Conservation (phyloP, 2,797 vertebrate species). For the Sebastes hubbsi region DNA sequence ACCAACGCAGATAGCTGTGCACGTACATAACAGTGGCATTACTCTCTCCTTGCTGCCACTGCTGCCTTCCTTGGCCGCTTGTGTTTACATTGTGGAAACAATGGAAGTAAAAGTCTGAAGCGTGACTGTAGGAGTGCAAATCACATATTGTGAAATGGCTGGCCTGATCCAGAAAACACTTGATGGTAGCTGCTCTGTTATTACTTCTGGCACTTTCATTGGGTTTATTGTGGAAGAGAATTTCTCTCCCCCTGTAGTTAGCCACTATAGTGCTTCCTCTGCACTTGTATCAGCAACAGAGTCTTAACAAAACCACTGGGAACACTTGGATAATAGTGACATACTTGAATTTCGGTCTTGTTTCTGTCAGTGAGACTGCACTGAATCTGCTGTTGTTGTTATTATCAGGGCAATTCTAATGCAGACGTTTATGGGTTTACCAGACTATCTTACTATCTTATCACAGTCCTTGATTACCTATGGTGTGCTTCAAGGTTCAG, state of each 20-base stretch:
- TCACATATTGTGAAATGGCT: neutral
- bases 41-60: neutral
- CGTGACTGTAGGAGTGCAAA: neutral
- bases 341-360: neutral
- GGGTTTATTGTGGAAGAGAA: neutral
- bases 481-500: neutral
- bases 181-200: neutral
- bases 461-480: neutral
- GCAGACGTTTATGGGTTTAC: neutral
- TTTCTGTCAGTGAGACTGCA: neutral
- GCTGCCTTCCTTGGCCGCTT: neutral
- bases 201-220: neutral
- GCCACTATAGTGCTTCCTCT: neutral
- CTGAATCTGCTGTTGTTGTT: neutral
- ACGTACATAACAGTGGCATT: neutral
- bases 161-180: neutral
- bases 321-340: neutral
- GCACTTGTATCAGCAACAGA: neutral
- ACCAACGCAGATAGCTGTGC: neutral
- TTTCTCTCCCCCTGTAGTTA: neutral
- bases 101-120: neutral
- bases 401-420: neutral
- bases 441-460: neutral
- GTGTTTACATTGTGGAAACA: constrained; percentile 19
- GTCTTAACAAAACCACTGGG: neutral